These are phyloP conservation scores for Eulemur mongoz DNA, from an alignment of 2,797 vertebrate species.

Conservation along the genomic window DNA sequence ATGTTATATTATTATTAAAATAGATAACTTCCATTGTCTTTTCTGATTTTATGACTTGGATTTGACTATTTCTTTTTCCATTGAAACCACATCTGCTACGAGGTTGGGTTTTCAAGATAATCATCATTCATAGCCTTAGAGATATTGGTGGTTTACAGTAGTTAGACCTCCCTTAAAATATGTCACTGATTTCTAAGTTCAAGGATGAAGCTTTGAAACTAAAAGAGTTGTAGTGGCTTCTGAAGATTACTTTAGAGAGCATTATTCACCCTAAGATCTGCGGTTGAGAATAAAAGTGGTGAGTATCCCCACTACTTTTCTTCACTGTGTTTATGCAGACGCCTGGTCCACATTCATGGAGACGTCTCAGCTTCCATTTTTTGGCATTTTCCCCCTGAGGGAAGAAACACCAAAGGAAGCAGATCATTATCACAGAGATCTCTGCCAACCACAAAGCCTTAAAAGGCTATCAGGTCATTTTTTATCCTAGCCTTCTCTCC, in stretches of 20 bases:
- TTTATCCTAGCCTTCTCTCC: constrained; percentile 19
- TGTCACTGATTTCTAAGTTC: neutral
- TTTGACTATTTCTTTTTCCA: neutral
- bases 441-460: constrained; percentile 50
- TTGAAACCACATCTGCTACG: neutral
- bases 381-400: neutral
- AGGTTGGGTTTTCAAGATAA: neutral
- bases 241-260: constrained; percentile 2
- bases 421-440: constrained; percentile 23
- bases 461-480: constrained; percentile 46
- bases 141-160: neutral
- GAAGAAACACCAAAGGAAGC: neutral
- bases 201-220: neutral
- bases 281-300: neutral
- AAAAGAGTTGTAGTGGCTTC: neutral
- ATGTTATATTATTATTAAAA: neutral
- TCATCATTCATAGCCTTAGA: neutral
- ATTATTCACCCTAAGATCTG: neutral
- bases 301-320: neutral
- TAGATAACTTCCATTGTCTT: neutral
- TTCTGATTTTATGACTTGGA: neutral
- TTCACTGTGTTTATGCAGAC: neutral
- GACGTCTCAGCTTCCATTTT: neutral
- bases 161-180: neutral
- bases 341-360: neutral